phyloP scores from a whole-genome alignment of 2,888 invertebrate species.

The Drosophila pullipes region DNA sequence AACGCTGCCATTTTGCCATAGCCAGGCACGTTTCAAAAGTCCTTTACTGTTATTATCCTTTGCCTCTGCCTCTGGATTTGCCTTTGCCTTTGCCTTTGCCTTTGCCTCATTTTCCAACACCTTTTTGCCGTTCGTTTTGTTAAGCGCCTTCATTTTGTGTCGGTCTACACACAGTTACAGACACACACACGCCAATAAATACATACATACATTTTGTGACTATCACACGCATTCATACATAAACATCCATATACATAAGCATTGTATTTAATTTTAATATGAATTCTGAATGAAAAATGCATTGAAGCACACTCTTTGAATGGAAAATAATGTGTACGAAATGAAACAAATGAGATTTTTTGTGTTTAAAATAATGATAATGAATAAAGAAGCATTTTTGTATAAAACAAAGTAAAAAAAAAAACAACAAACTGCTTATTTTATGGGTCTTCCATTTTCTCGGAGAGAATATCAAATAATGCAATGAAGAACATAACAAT shows the following conservation, averaged over 20 bases:
- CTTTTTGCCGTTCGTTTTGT: slow-evolving; percentile 72
- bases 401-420: slow-evolving; percentile 83
- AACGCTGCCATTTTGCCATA: slow-evolving; percentile 77
- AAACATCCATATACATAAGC: slow-evolving; percentile 65
- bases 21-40: slow-evolving; percentile 62
- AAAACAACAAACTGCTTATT: slow-evolving; percentile 18
- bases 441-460: neutral
- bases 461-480: neutral
- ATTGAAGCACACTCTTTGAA: slow-evolving; percentile 47
- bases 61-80: slow-evolving; percentile 11
- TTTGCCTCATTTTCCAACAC: slow-evolving; percentile 21
- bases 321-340: slow-evolving; percentile 45
- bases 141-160: slow-evolving; percentile 84
- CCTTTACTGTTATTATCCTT: slow-evolving; percentile 21
- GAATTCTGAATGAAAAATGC: slow-evolving; percentile 60
- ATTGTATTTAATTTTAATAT: slow-evolving; percentile 75
- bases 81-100: neutral
- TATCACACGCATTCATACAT: slow-evolving; percentile 46
- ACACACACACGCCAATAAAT: slow-evolving; percentile 40
- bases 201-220: slow-evolving; percentile 45
- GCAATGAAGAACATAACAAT: neutral
- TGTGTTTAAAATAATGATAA: slow-evolving; percentile 79
- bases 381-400: slow-evolving; percentile 84
- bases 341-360: slow-evolving; percentile 69
- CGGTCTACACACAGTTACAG: slow-evolving; percentile 59